Conservation (phyloP, 1,140 invertebrate genomes). For the Drosophila ananassae region DNA sequence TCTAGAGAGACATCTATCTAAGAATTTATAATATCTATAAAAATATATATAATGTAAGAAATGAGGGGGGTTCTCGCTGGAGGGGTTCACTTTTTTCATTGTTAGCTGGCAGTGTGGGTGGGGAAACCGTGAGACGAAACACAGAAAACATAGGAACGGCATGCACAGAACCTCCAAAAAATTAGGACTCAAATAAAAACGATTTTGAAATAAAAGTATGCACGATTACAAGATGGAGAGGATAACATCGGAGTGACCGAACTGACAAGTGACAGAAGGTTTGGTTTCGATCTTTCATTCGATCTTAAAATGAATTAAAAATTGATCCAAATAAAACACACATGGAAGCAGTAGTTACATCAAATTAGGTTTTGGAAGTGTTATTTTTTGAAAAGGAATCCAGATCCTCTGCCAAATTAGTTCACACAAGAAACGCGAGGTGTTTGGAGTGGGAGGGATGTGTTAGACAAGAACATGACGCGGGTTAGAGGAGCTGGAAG, state of each 20-base stretch:
- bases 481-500: slow-evolving; percentile 2
- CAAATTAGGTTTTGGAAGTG: no score
- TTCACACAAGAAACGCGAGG: not conserved
- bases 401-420: slow-evolving; percentile 3
- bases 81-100: slow-evolving; percentile 2
- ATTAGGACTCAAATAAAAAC: slow-evolving; percentile 11
- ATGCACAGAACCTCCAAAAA: slow-evolving; percentile 19
- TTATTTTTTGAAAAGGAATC: not conserved
- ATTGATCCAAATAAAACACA: not conserved
- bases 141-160: slow-evolving; percentile 36
- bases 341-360: no score
- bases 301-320: not conserved
- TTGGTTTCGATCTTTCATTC: not conserved
- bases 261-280: slow-evolving; percentile 8
- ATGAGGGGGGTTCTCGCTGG: not conserved
- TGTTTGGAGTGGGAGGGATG: slow-evolving; percentile 1
- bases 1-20: slow-evolving; percentile 36
- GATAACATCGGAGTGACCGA: slow-evolving; percentile 18
- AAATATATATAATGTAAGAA: slow-evolving; percentile 24
- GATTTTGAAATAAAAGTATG: slow-evolving; percentile 11
- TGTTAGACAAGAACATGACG: slow-evolving; percentile 27
- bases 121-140: slow-evolving; percentile 30
- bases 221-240: slow-evolving; percentile 10
- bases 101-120: slow-evolving; percentile 30
- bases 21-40: slow-evolving; percentile 32